Base-by-base conservation (phyloP, 1,140 invertebrate species). In the Pseudomyrmex cubaensis region DNA sequence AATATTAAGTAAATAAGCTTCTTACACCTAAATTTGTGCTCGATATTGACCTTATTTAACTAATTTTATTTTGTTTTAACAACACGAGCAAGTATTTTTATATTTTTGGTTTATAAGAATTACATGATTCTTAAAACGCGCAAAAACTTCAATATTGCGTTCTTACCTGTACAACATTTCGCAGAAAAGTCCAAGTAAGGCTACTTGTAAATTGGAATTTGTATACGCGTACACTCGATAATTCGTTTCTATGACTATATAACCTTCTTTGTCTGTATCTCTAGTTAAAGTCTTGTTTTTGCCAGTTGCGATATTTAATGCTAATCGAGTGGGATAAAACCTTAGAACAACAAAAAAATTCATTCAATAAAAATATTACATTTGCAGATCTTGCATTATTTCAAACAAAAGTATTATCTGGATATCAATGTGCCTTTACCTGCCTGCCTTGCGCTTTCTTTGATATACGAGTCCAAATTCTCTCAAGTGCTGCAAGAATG, bases 401-500 rank as follows among this genome's bases (percentile, higher is more conserved):
- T 64, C 10, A 61, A 74, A 64, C 62, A 80, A 56, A 57, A 15
- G 4, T n/a, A 67, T 35, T n/a, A 57, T 25, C 76, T 52, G 17
- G 76, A 46, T 67, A 52, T 59, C 20, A 8, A 69, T 46, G 59
- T 69, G 13, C 66, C 61, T 80, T 89, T 86, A 94, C 94, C 93
- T 94, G 91, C 94, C 94, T 56, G 93, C 93, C 91, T 94, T 94
- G 13, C 94, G 87, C 90, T 99, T 99, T 92, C 98, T 95, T 95
- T 99, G 98, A 94, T 99, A 99, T 22, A 99, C 98, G 50, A 99
- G 95, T 48, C 99, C 99, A 94, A 99, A 99, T 94, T 99, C 99
- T 90, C 99, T 94, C 9, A 99, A 94, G 95, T 99, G 98, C 94
- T 99, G 99, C 72, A 99, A 94, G 92, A 99, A 99, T 57, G 97